Conservation (phyloP, 2,888 invertebrate genomes). For the Antheraea assamensis region DNA sequence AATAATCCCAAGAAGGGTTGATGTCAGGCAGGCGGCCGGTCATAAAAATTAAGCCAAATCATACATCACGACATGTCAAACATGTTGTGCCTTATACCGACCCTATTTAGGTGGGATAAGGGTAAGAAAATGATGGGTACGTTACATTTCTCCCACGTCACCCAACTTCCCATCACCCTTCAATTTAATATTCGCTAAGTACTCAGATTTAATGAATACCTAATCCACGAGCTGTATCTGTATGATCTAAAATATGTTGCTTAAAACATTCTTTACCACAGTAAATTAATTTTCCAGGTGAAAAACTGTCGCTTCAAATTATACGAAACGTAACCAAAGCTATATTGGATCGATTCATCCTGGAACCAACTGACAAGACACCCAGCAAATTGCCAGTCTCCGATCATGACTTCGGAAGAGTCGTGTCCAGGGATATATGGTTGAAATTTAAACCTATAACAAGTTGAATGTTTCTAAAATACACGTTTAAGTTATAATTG, state of each 20-base stretch:
- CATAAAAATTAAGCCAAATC: too few species aligned
- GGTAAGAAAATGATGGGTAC: too few species aligned
- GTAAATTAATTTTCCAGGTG: conserved; percentile 55
- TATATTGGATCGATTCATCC: conserved; percentile 52
- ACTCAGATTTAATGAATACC: not conserved
- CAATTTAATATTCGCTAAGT: not conserved
- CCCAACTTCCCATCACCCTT: not conserved
- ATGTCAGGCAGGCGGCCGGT: too few species aligned
- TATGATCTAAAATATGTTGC: not conserved
- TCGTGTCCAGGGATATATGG: conserved; percentile 61
- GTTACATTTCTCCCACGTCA: not conserved
- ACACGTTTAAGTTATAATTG: not conserved
- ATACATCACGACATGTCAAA: too few species aligned
- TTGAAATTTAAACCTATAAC: conserved; percentile 50
- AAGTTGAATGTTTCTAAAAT: not conserved
- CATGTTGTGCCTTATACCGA: too few species aligned
- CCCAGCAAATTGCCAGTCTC: conserved; percentile 47
- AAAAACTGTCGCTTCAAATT: conserved; percentile 59
- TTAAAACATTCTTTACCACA: not conserved
- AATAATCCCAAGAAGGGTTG: too few species aligned
- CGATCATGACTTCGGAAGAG: conserved; percentile 64
- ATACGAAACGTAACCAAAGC: conserved; percentile 49
- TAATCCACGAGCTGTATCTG: not conserved
- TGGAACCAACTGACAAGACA: conserved; percentile 54
- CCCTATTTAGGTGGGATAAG: too few species aligned